Evolutionary conservation across 1,140 invertebrate species (phyloP), one percentile per base, ranked within the genome.

Genomic region (Plutomurus gul): DNA sequence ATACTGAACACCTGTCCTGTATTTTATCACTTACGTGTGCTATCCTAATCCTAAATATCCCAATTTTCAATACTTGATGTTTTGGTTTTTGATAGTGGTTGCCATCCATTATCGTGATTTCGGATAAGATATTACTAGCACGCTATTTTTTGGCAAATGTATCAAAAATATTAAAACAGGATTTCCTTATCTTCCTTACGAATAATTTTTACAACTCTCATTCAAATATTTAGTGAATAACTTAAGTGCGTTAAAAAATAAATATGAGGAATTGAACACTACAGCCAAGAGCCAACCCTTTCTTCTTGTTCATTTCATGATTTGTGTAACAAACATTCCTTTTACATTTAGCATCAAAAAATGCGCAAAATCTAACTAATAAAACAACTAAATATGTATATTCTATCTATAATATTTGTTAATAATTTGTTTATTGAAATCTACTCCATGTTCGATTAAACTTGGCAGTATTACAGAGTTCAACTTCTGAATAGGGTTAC

Each of bases 21-120:
- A 65, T 65, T 65, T 65, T 65, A 65, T 65, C 56, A 65, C 56
- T 65, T 65, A 65, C 56, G 56, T 65, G 56, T 65, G 56, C 56
- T 65, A 65, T 65, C 56, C 56, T 65, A 51, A 51, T 22, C 25
- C 25, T 30, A n/a, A 25, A 65, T 33, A 25, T 33, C 36, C 27
- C 56, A 27, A 27, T 49, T 27, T 65, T 65, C n/a, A n/a, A n/a
- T n/a, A n/a, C n/a, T 65, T 25, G 36, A 27, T 65, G 56, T 25
- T 65, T 65, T 65, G 27, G 36, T 65, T 65, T 60, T 65, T 16
- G 56, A 18, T 65, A 65, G 36, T 65, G 56, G 56, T 65, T 65
- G 56, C 56, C 56, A 65, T 65, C 56, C 56, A 65, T 65, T 65
- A 65, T 65, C 56, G 56, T 65, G 56, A 65, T 65, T 65, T 65